A percentile compares a stretch with the other conserved stretches of the same genome.
Conservation (phyloP, 2,888 invertebrate genomes). For the Amphipyra tragopoginis region DNA sequence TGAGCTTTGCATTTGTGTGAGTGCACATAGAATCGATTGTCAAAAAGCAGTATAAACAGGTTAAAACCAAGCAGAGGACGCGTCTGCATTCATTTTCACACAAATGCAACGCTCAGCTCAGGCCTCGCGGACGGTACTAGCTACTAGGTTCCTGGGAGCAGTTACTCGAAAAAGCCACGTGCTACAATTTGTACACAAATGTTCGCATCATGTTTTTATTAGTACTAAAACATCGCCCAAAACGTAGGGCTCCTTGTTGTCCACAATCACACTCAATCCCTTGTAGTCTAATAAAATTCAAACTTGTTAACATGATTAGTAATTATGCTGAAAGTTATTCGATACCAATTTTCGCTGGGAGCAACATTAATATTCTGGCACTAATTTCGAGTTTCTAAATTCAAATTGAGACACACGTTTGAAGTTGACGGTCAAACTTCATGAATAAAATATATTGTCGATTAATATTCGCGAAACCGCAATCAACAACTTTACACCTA, state of each 20-base stretch:
- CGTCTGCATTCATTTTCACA: no score
- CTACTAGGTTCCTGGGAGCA: no score
- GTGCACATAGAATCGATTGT: no score
- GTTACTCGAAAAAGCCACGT: no score
- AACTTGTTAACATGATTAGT: slow-evolving; percentile 27
- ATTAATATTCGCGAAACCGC: slow-evolving; percentile 35
- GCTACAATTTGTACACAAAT: no score
- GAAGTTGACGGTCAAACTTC: slow-evolving; percentile 45
- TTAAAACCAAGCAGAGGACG: no score
- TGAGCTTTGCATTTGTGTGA: no score
- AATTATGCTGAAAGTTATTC: slow-evolving; percentile 32
- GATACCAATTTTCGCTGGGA: slow-evolving; percentile 16
- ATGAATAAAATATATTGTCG: slow-evolving; percentile 42
- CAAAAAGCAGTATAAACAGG: no score
- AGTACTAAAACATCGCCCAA: neutral
- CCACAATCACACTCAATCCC: slow-evolving; percentile 4
- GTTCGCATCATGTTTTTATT: no score
- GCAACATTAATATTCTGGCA: slow-evolving; percentile 43
- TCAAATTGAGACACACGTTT: slow-evolving; percentile 42
- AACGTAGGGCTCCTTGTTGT: neutral
- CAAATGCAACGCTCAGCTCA: no score
- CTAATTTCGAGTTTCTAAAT: slow-evolving; percentile 43
- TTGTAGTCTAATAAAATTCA: slow-evolving; percentile 12
- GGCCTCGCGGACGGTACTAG: no score
- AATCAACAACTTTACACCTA: slow-evolving; percentile 60